Evolutionary conservation across 2,888 invertebrate genomes (phyloP).

Genomic region (Troides aeacus): DNA sequence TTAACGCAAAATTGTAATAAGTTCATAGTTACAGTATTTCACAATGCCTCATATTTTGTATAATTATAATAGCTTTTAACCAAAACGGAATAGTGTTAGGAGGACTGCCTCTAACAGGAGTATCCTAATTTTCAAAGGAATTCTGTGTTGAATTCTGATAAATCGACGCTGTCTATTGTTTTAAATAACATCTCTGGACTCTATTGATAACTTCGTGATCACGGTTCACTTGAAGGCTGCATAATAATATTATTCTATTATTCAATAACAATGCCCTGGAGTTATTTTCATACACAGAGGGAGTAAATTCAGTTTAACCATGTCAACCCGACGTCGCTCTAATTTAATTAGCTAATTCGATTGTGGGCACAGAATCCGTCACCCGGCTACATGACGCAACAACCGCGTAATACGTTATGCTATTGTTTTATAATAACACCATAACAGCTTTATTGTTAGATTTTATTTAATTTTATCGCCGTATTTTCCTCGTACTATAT

Average conservation of each 20-base stretch:
- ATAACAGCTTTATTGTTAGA: neutral
- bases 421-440: conserved; percentile 5
- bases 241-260: conserved; percentile 11
- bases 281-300: conserved; percentile 19
- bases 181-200: neutral
- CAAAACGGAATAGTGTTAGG: neutral
- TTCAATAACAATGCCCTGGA: conserved; percentile 22
- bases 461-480: neutral
- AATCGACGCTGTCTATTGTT: neutral
- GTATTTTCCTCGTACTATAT: neutral
- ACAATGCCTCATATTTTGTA: neutral
- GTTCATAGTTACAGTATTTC: too few relatives aligned
- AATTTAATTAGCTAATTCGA: conserved; percentile 29
- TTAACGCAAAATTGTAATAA: neutral
- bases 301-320: conserved; percentile 26
- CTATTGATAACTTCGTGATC: neutral
- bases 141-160: neutral
- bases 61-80: neutral
- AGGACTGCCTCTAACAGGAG: neutral
- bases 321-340: conserved; percentile 17
- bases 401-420: conserved; percentile 1
- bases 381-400: conserved; percentile 18
- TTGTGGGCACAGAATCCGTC: conserved; percentile 13
- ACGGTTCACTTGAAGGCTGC: conserved; percentile 3
- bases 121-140: neutral